Conservation (phyloP, 2,888 invertebrate species). For the Saturnia japonica region DNA sequence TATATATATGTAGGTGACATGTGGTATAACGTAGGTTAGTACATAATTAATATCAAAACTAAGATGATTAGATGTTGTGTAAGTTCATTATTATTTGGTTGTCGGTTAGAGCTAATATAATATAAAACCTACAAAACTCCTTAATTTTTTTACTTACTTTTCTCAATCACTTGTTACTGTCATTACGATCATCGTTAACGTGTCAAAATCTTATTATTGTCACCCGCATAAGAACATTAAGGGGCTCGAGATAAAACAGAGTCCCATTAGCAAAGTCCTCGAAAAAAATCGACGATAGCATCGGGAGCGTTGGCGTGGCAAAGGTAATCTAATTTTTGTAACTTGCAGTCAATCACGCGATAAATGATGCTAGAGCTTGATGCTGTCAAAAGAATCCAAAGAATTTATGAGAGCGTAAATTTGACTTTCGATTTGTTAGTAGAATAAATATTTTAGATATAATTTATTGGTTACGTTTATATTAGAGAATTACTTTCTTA, state of each 20-base stretch:
- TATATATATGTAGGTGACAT: too few species aligned
- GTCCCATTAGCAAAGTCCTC: constrained; percentile 70
- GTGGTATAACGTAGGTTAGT: not conserved
- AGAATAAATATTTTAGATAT: too few species aligned
- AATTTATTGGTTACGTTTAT: too few species aligned
- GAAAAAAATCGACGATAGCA: constrained; percentile 72
- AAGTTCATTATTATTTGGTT: not conserved
- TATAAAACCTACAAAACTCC: not conserved
- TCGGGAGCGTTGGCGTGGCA: constrained; percentile 74
- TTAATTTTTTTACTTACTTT: not conserved
- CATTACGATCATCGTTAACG: constrained; percentile 69
- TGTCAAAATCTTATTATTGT: constrained; percentile 79
- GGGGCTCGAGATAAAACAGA: constrained; percentile 78
- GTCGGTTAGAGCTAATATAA: too few species aligned
- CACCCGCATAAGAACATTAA: constrained; percentile 79
- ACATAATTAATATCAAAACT: not conserved
- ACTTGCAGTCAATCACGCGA: constrained; percentile 73
- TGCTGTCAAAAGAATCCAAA: constrained; percentile 57
- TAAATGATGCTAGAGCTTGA: constrained; percentile 73
- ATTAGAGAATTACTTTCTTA: not conserved
- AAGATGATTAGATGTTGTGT: not conserved
- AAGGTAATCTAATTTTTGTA: constrained; percentile 78
- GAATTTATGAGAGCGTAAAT: not conserved
- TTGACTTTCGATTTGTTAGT: not conserved
- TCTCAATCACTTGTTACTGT: constrained; percentile 15